Evolutionary conservation across 2,797 vertebrate species (phyloP), one percentile per base, ranked within the genome.

Genomic region (Orientallactaga sibirica): DNA sequence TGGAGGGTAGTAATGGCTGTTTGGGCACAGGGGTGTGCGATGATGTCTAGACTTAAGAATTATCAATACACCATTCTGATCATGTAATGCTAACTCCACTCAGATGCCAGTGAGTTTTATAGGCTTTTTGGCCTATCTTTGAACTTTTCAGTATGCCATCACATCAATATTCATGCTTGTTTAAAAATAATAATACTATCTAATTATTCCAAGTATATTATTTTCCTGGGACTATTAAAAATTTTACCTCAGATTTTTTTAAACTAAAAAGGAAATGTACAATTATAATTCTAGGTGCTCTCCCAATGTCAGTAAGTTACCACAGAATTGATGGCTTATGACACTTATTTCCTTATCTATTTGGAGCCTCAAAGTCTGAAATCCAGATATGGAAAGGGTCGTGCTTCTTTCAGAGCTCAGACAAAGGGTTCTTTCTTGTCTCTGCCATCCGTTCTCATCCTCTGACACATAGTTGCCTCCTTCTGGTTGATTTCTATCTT

Each of bases 141-240:
- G 41, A 10, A 43, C n/a, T 79, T 52, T 74, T 0, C 18, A 27
- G 27, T 7, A n/a, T 58, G 61, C 58, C 18, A 64, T n/a, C 75
- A 68, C 24, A 73, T 64, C 37, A 68, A 3, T 68, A 27, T 76
- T 80, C 76, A 71, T 75, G 70, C 10, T 20, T 76, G 1, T 80
- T 89, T 85, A 87, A 85, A 94, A 94, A 18, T 73, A 66, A 66
- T 73, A 80, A 74, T 18, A 55, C 6, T 68, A 92, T 88, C 27
- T 24, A 66, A 78, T 85, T 84, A 62, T 85, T 61, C 29, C 71
- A 64, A n/a, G 33, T 62, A 14, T 37, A 18, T 61, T 76, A 58
- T 71, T 90, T 92, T 81, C 29, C 41, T 29, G 6, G 66, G 64
- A 9, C 18, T 52, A 2, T 52, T 73, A 20, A 10, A 81, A 74